Percentiles rank a stretch among this genome's conserved stretches.
These are phyloP conservation scores for Lobophora halterata DNA, from an alignment of 2,888 invertebrate species.

Conservation along the genomic window DNA sequence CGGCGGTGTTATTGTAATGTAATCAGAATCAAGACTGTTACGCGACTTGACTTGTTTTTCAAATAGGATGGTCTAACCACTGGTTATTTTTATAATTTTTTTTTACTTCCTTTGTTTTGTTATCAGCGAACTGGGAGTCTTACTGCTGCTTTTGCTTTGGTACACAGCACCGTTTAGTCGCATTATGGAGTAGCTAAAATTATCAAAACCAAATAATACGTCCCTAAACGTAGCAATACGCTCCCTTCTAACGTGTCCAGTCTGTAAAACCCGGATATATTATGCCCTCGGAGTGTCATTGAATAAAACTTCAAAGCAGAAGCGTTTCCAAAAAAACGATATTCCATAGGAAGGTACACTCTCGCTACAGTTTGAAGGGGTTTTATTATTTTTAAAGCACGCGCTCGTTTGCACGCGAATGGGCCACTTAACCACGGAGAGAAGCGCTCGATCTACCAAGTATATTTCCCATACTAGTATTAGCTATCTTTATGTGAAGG, in stretches of 20 bases:
- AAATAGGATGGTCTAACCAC: no score
- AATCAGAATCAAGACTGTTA: constrained; percentile 45
- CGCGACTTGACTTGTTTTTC: constrained; percentile 26
- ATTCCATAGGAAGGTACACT: constrained; percentile 15
- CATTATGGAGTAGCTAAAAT: no score
- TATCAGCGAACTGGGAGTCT: no score
- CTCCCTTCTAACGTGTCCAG: no score
- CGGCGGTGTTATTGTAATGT: constrained; percentile 50
- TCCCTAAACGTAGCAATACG: no score
- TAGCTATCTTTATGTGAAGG: constrained; percentile 67
- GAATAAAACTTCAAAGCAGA: constrained; percentile 26
- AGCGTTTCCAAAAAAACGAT: constrained; percentile 26
- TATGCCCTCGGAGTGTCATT: constrained; percentile 19
- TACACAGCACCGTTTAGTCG: no score
- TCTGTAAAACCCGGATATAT: constrained; percentile 22
- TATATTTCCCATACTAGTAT: constrained; percentile 63
- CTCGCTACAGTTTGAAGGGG: constrained; percentile 61
- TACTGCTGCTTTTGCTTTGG: no score
- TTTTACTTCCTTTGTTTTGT: no score
- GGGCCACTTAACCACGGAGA: constrained; percentile 80
- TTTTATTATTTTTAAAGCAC: constrained; percentile 79
- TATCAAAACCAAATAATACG: no score
- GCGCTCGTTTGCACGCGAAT: constrained; percentile 81
- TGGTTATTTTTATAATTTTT: no score
- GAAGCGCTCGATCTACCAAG: constrained; percentile 53